These are phyloP conservation scores for Opisthograptis luteolata DNA, from an alignment of 2,888 invertebrate genomes.

Conservation along the genomic window DNA sequence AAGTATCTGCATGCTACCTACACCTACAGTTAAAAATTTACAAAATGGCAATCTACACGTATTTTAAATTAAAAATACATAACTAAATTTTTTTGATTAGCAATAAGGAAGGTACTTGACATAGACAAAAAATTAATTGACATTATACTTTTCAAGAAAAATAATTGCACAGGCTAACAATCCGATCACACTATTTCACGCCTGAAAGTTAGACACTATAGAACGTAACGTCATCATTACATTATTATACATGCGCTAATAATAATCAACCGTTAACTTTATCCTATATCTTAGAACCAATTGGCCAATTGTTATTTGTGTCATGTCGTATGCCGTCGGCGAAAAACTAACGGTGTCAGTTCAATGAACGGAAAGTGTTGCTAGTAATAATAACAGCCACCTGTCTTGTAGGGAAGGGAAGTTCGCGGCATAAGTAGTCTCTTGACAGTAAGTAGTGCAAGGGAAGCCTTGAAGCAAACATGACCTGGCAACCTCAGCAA, in stretches of 20 bases:
- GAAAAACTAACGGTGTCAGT: conserved; percentile 79
- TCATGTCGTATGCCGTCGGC: conserved; percentile 67
- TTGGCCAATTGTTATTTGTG: conserved; percentile 78
- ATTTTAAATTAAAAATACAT: too few species aligned
- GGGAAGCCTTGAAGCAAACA: conserved; percentile 31
- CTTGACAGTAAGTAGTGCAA: conserved; percentile 26
- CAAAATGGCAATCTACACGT: not conserved
- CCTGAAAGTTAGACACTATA: not conserved
- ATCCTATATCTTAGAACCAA: conserved; percentile 56
- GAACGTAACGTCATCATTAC: conserved; percentile 9
- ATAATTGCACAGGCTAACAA: not conserved
- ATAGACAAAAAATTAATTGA: too few species aligned
- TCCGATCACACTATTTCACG: conserved; percentile 1
- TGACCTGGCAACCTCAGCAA: too few species aligned
- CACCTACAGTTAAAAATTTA: too few species aligned
- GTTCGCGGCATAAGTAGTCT: conserved; percentile 36
- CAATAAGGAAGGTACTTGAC: too few species aligned
- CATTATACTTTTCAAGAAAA: not conserved
- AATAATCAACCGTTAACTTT: conserved; percentile 40
- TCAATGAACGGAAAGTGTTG: conserved; percentile 78
- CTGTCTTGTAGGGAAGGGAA: conserved; percentile 70
- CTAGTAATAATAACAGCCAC: conserved; percentile 77
- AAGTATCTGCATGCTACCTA: too few species aligned
- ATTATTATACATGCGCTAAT: not conserved
- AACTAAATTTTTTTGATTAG: too few species aligned